Conservation (phyloP, 2,113 vertebrate genomes). For the Prolemur simus region DNA sequence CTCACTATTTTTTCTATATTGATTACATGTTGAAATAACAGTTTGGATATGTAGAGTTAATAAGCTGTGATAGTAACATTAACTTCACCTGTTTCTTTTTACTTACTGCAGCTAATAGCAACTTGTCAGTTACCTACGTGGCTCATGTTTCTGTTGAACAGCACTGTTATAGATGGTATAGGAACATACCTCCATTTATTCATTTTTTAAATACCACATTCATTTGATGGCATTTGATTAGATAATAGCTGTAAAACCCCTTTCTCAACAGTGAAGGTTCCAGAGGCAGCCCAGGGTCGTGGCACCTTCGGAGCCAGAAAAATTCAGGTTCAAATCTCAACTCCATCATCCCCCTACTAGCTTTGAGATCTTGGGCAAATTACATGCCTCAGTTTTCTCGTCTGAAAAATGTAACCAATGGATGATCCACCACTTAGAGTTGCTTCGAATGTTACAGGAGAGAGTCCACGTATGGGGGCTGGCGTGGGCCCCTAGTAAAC, state of each 20-base stretch:
- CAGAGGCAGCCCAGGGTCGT: neutral
- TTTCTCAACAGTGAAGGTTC: neutral
- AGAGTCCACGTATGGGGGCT: fast-evolving
- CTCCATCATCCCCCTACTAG: no score
- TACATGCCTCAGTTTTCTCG: neutral
- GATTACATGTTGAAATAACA: neutral
- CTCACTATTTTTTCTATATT: neutral
- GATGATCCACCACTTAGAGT: fast-evolving
- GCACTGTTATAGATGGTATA: fast-evolving
- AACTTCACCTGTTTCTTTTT: neutral
- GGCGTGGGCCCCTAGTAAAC: fast-evolving
- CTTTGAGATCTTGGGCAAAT: neutral
- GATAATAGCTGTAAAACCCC: neutral
- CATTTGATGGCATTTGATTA: neutral
- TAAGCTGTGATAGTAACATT: neutral
- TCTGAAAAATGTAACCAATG: neutral
- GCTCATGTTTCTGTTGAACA: neutral
- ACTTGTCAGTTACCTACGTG: neutral
- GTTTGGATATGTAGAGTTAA: neutral
- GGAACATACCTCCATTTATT: neutral
- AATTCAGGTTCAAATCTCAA: neutral
- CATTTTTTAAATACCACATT: neutral
- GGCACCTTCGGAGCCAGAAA: neutral
- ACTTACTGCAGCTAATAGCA: neutral
- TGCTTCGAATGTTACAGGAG: neutral